Evolutionary conservation across 2,113 vertebrate genomes (phyloP), one percentile per base, ranked within the genome.

Genomic region (Isurus oxyrinchus): DNA sequence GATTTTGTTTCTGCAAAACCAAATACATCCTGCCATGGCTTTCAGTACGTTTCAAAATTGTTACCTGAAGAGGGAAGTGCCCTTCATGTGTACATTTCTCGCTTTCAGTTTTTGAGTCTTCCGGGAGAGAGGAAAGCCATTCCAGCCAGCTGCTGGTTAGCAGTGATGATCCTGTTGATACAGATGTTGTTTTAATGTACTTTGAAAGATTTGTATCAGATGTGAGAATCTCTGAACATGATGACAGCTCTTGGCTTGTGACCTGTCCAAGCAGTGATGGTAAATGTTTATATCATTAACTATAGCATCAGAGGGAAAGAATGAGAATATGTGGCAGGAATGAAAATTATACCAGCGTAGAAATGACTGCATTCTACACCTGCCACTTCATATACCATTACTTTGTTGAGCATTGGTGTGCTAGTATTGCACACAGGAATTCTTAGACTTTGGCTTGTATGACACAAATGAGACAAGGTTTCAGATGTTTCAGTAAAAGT

Each of bases 161-260:
- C 35, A 94, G 93, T 25, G 44, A 59, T 5, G 40, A 59, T 44
- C 69, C 86, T 5, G 23, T 96, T 35, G 61, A 96, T 1, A 96
- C 96, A n/a, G 96, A 97, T 0, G 96, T 96, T 16, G 96, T 97
- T 59, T 53, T 35, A 66, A 76, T 97, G 96, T 97, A 97, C 81
- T 97, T 97, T 96, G 97, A 97, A 72, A 97, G 96, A 69, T 97
- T 97, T 94, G 91, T 96, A 55, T 96, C 96, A 10, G 95, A 97
- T 3, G 59, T 96, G 53, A 67, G 94, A 96, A 95, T 97, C 6
- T 95, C 35, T 27, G 97, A 88, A 86, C 91, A 97, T 40, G 97
- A 94, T 8, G 90, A 96, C 96, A 96, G 96, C 49, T 96, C 96
- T 35, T 97, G 97, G 97, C 96, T 97, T 96, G 96, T 97, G 8